Conservation (phyloP, 2,113 vertebrate genomes). For the Labeo rohita region DNA sequence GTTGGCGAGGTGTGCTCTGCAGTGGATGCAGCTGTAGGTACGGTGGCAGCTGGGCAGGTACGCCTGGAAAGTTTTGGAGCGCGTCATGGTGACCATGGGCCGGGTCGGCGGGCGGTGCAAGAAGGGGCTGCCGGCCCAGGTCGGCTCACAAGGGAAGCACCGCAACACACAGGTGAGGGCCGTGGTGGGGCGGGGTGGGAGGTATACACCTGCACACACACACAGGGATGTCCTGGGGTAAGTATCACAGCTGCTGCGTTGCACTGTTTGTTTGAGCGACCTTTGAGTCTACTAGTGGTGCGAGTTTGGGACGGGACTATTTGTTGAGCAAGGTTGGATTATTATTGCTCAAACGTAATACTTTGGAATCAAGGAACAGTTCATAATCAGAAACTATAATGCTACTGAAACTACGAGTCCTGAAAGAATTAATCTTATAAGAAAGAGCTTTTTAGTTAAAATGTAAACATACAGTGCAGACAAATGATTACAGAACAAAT, state of each 20-base stretch:
- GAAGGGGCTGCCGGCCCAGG: conserved; percentile 93
- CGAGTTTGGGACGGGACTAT: background rate
- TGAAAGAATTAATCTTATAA: background rate
- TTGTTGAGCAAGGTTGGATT: background rate
- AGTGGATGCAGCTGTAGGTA: conserved; percentile 99
- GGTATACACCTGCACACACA: conserved; percentile 83
- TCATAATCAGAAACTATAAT: background rate
- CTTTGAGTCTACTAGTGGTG: background rate
- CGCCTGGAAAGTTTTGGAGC: conserved; percentile 99
- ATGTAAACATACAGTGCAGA: background rate
- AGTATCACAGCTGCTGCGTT: background rate
- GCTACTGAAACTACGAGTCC: background rate
- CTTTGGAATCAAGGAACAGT: background rate
- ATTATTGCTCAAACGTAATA: background rate
- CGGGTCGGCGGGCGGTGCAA: conserved; percentile 92
- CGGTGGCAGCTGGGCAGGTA: conserved; percentile 97
- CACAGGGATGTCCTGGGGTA: background rate
- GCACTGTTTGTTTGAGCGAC: background rate
- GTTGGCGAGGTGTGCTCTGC: conserved; percentile 96
- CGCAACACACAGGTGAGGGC: conserved; percentile 99
- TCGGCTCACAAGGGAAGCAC: conserved; percentile 98
- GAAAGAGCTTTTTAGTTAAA: background rate
- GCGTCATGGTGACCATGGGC: conserved; percentile 99
- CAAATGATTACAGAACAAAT: background rate
- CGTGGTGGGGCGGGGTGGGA: conserved; percentile 91